Evolutionary conservation across 1,140 invertebrate species (phyloP).

Genomic region (Saxidomus purpurata): DNA sequence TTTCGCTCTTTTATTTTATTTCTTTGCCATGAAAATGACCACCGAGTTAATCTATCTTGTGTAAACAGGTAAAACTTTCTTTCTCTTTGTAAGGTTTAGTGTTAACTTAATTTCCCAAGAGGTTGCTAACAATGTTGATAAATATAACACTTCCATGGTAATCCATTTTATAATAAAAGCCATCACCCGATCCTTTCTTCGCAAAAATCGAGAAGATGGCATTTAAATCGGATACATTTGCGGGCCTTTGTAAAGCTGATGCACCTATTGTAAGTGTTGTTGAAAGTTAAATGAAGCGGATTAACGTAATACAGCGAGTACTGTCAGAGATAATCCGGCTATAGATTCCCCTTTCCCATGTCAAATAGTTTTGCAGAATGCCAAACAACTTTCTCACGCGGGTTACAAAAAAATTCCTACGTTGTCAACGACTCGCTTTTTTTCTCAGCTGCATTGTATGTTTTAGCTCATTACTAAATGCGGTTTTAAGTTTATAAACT

Average conservation of each 20-base stretch:
- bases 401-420: not conserved
- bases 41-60: not conserved
- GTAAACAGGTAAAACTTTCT: not conserved
- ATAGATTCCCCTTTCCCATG: not conserved
- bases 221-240: conserved; percentile 14
- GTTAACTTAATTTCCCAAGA: conserved; percentile 23
- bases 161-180: conserved; percentile 31
- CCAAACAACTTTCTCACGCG: not conserved
- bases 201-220: not conserved
- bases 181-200: conserved; percentile 1
- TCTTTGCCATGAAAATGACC: conserved; percentile 1
- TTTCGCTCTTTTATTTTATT: not conserved
- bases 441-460: not conserved
- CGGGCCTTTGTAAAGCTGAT: not conserved
- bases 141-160: conserved; percentile 13
- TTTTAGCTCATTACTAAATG: too few species aligned
- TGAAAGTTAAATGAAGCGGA: not conserved
- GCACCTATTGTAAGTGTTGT: not conserved
- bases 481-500: too few species aligned
- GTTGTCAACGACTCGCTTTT: not conserved
- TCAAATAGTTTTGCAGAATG: conserved; percentile 3
- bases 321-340: conserved; percentile 5
- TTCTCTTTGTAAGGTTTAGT: not conserved
- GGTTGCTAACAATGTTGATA: conserved; percentile 23
- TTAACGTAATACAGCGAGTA: not conserved